Conservation (phyloP, 2,888 invertebrate species). For the Macrosoma leucophasiata region DNA sequence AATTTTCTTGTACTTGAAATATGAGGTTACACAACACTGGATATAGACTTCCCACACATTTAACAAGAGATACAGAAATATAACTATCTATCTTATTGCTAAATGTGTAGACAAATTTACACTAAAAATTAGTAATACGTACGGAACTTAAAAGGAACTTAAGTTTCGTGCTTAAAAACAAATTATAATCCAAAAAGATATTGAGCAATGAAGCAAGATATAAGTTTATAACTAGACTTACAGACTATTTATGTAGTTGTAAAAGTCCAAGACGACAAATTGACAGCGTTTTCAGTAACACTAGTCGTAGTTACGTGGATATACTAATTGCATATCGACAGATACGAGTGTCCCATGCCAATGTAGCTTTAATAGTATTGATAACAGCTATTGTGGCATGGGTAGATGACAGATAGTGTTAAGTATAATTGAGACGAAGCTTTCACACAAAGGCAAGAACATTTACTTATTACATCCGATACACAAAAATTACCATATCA, state of each 20-base stretch:
- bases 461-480: conserved; percentile 35
- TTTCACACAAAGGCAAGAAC: conserved; percentile 50
- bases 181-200: conserved; percentile 13
- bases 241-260: conserved; percentile 50
- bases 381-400: too few relatives aligned
- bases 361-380: too few relatives aligned
- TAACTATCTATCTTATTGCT: too few relatives aligned
- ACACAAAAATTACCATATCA: conserved; percentile 14
- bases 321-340: too few relatives aligned
- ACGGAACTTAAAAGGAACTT: background rate
- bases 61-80: too few relatives aligned
- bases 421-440: conserved; percentile 66
- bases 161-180: background rate
- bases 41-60: too few relatives aligned
- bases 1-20: too few relatives aligned
- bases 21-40: too few relatives aligned
- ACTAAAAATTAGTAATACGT: conserved; percentile 1
- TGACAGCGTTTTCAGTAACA: conserved; percentile 66
- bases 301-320: conserved; percentile 49
- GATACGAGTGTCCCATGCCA: too few relatives aligned
- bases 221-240: conserved; percentile 44
- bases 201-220: conserved; percentile 49
- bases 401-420: too few relatives aligned
- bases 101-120: too few relatives aligned
- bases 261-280: conserved; percentile 64